Percentiles rank a stretch among this genome's conserved stretches.
phyloP scores from a whole-genome alignment of 2,797 vertebrate species.

The Chelonia mydas region DNA sequence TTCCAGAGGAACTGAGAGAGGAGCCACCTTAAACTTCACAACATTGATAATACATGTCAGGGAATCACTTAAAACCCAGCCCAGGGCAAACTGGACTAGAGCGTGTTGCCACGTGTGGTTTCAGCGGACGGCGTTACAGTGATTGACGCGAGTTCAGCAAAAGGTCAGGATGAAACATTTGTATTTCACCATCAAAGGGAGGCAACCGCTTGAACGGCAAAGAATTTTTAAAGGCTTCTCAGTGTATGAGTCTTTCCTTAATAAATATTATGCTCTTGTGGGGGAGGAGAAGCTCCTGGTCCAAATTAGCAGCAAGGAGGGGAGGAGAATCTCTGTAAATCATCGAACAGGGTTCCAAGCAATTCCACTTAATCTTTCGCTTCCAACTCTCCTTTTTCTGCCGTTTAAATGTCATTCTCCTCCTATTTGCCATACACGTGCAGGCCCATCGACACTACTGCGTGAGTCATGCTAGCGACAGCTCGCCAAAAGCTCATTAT shows the following conservation, averaged over 20 bases:
- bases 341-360: not conserved
- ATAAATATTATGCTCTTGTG: fast-evolving
- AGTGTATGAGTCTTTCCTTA: not conserved
- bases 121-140: not conserved
- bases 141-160: not conserved
- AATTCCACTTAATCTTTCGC: not conserved
- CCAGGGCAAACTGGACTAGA: not conserved
- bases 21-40: not conserved
- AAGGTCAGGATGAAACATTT: not conserved
- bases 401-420: not conserved
- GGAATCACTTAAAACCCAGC: not conserved
- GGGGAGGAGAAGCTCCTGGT: not conserved
- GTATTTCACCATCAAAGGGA: slow-evolving; percentile 12
- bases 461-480: not conserved
- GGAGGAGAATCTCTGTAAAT: not conserved
- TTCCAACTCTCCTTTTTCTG: not conserved
- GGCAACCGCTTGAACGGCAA: not conserved
- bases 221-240: not conserved
- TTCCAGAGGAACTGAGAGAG: not conserved
- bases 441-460: not conserved
- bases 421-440: not conserved
- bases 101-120: not conserved
- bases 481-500: not conserved
- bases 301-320: not conserved
- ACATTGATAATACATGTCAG: not conserved